Evolutionary conservation across 2,797 vertebrate species (phyloP), one percentile per base, ranked within the genome.

Genomic region (Crenuchus spilurus): DNA sequence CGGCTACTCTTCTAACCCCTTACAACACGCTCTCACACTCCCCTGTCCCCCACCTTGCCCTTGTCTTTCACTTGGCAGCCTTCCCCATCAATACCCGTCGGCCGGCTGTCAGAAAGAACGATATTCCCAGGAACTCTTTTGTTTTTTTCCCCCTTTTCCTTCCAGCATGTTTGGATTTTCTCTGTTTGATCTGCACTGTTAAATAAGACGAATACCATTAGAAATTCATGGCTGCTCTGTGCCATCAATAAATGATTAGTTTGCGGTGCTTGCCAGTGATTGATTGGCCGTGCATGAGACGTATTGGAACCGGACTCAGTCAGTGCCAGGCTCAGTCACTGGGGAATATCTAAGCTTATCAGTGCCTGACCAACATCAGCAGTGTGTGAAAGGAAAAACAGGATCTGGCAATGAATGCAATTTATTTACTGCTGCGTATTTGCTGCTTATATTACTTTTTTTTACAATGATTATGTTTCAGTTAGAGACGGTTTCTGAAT

Each of bases 231-330:
- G 74, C 81, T 73, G 80, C 76, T 70, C 72, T 5, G 58, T 83
- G 84, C 74, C 79, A 85, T 86, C 85, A 88, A 85, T 87, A 87
- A 85, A 85, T 87, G 81, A 87, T 86, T 86, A 85, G 83, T 82
- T 84, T 83, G 80, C 75, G 58, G 79, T 72, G 77, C 75, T 80
- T 62, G 74, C 71, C 74, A 48, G 51, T 85, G 85, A 88, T 81
- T 87, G 83, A 88, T 86, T 80, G 79, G 80, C 80, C 77, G 81
- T 70, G 76, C 80, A 81, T 62, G 70, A 75, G 81, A 67, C 57
- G 74, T 82, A 84, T 85, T 83, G 82, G 67, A 82, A 80, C 72
- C 77, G 83, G 80, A 81, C 81, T 79, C 70, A 66, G 78, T 84
- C 81, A 79, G 78, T 78, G 77, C 74, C 63, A 75, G 2, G 44